These are phyloP conservation scores for Percina caprodes DNA, from an alignment of 2,113 vertebrate species.

Conservation along the genomic window DNA sequence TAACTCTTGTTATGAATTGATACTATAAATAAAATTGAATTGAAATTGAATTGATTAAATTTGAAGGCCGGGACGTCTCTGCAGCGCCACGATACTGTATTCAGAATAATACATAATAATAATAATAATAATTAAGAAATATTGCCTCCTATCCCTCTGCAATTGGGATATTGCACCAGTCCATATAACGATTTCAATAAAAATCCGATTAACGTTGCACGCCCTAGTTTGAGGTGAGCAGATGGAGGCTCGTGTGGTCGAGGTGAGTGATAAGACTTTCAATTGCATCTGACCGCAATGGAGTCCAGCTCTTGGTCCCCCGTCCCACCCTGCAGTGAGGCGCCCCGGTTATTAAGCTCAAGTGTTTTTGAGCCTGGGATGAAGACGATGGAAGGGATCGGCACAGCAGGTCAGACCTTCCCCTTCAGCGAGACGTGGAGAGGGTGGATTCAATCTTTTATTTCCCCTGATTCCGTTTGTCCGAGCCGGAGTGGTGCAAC, in stretches of 20 bases:
- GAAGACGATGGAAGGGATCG: conserved; percentile 35
- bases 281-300: conserved; percentile 35
- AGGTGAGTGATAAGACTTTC: conserved; percentile 54
- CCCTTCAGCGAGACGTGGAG: conserved; percentile 13
- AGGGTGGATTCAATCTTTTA: conserved; percentile 42
- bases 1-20: no score
- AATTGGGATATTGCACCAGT: no score
- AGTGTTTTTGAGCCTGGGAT: conserved; percentile 53
- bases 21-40: no score
- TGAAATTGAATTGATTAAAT: no score
- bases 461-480: conserved; percentile 30
- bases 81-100: no score
- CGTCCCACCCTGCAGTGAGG: neutral
- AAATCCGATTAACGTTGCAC: no score
- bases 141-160: no score
- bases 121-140: no score
- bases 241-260: conserved; percentile 11
- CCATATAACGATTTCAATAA: no score
- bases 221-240: no score
- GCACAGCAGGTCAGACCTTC: conserved; percentile 35
- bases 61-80: no score
- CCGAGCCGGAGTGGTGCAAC: conserved; percentile 28
- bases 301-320: conserved; percentile 48
- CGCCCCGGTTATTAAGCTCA: conserved; percentile 46
- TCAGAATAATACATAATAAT: no score